Conservation (phyloP, 1,140 invertebrate species). For the Campoletis sonorensis region DNA sequence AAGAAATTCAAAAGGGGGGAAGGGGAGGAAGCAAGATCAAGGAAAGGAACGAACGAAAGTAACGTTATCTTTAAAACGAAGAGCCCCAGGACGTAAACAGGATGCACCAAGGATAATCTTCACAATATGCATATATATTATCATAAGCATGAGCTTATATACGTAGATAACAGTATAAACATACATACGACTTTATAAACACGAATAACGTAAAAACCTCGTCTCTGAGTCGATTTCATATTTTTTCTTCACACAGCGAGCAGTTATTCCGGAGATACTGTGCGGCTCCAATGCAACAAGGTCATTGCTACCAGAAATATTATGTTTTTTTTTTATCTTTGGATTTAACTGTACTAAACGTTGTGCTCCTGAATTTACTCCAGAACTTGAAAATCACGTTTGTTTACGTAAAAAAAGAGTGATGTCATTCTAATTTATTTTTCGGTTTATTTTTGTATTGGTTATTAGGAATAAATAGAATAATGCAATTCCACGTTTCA, state of each 20-base stretch:
- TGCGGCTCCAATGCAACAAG: neutral
- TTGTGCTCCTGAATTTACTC: neutral
- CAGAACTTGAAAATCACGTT: neutral
- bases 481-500: no score
- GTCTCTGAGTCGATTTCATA: neutral
- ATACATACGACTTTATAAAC: neutral
- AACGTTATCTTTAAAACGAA: neutral
- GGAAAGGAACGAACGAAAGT: slow-evolving; percentile 11
- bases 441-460: no score
- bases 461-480: no score
- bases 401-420: neutral
- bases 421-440: no score
- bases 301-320: slow-evolving; percentile 1
- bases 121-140: neutral
- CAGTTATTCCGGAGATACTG: no score
- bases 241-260: no score
- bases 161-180: neutral
- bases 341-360: neutral
- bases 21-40: no score
- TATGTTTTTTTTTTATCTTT: neutral
- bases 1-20: neutral
- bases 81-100: slow-evolving; percentile 2
- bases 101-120: neutral
- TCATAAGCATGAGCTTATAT: no score
- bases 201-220: neutral